These are phyloP conservation scores for Tribolium castaneum DNA, from an alignment of 1,140 invertebrate species.

Conservation along the genomic window DNA sequence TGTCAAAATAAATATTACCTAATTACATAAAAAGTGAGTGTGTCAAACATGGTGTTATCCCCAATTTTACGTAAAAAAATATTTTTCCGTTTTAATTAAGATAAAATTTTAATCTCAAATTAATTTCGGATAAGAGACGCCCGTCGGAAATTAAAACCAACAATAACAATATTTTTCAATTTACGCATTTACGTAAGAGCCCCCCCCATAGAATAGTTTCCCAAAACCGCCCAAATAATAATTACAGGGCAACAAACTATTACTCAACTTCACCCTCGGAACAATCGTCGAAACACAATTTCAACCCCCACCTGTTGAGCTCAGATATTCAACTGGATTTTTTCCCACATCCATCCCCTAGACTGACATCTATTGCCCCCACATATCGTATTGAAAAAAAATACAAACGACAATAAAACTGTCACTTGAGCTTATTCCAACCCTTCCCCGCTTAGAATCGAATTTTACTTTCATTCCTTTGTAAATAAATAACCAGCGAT, in stretches of 20 bases:
- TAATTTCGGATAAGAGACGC: too few species aligned
- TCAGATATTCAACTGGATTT: neutral
- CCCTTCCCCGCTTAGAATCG: neutral
- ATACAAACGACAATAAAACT: neutral
- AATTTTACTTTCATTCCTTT: neutral
- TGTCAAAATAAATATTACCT: too few species aligned
- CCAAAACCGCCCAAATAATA: neutral
- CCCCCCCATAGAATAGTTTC: too few species aligned
- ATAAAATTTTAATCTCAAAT: too few species aligned
- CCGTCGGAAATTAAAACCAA: too few species aligned
- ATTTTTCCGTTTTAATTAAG: too few species aligned
- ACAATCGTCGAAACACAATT: neutral
- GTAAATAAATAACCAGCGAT: neutral
- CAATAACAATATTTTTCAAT: too few species aligned
- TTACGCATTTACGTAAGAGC: too few species aligned
- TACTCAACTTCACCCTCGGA: neutral
- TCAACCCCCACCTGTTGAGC: neutral
- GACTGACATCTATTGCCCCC: neutral
- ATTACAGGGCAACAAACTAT: neutral
- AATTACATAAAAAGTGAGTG: too few species aligned
- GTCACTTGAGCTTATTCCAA: neutral
- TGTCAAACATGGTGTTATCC: too few species aligned
- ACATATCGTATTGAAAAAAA: neutral
- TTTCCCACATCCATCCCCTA: neutral
- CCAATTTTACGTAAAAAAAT: too few species aligned